phyloP scores from a whole-genome alignment of 2,888 invertebrate species.

The Ormyrus labotus region DNA sequence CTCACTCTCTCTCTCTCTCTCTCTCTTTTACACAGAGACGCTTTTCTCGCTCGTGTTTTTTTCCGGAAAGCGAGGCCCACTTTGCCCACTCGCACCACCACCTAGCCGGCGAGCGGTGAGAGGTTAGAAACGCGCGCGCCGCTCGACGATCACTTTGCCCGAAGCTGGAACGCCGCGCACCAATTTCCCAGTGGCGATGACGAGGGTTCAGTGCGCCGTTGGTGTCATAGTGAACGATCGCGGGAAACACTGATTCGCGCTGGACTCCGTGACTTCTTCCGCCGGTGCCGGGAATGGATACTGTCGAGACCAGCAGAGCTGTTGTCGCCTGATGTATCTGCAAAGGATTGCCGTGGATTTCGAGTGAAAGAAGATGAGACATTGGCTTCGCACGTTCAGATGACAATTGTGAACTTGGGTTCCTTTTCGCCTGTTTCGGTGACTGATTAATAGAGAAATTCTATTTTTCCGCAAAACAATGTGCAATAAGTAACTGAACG shows the following conservation, averaged over 20 bases:
- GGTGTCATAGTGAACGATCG: too few relatives aligned
- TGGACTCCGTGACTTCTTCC: background rate
- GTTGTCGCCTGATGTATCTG: too few relatives aligned
- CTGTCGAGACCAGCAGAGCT: too few relatives aligned
- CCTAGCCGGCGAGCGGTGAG: slow-evolving; percentile 1
- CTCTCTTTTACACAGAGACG: background rate
- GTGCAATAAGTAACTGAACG: slow-evolving; percentile 5
- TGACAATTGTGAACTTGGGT: background rate
- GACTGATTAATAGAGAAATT: too few relatives aligned
- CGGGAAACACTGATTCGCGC: too few relatives aligned
- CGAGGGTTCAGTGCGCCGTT: too few relatives aligned
- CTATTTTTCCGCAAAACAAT: background rate
- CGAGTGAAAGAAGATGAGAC: slow-evolving; percentile 7
- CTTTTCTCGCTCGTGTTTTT: background rate
- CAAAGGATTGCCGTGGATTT: background rate
- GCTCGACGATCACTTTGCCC: too few relatives aligned
- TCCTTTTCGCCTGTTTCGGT: too few relatives aligned
- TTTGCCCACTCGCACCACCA: background rate
- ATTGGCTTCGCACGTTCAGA: background rate
- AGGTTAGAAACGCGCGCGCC: slow-evolving; percentile 1
- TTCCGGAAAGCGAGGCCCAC: slow-evolving; percentile 1
- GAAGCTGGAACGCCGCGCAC: too few relatives aligned
- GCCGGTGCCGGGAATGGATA: too few relatives aligned
- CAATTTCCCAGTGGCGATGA: too few relatives aligned
- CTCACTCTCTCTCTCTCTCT: background rate